Percentiles rank a stretch among this genome's conserved stretches.
phyloP scores from a whole-genome alignment of 1,140 invertebrate genomes.

The Trichomalopsis sarcophagae region DNA sequence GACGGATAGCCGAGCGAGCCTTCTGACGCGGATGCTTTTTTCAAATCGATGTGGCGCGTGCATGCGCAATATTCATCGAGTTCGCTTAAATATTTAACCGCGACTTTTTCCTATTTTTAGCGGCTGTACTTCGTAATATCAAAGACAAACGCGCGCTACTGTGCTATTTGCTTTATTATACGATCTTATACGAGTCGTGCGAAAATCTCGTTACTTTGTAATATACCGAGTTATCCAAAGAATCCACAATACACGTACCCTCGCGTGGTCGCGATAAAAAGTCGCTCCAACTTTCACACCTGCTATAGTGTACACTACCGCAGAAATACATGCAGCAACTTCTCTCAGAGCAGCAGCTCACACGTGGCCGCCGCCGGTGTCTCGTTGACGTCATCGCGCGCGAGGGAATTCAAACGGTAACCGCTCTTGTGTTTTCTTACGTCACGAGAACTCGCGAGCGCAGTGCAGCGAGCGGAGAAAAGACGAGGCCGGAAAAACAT shows the following conservation, averaged over 20 bases:
- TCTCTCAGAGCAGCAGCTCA: neutral
- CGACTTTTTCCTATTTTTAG: neutral
- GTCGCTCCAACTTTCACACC: too few relatives aligned
- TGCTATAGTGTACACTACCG: neutral
- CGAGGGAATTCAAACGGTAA: slow-evolving; percentile 39
- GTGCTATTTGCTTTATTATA: too few relatives aligned
- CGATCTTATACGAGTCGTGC: too few relatives aligned
- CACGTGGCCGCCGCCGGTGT: neutral
- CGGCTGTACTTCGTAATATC: too few relatives aligned
- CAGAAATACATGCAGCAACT: too few relatives aligned
- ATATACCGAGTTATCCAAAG: too few relatives aligned
- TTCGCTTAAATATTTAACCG: neutral
- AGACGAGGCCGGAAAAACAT: slow-evolving; percentile 42
- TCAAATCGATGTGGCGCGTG: too few relatives aligned
- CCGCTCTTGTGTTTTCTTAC: neutral
- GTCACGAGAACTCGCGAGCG: neutral
- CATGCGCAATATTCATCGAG: neutral
- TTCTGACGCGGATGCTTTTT: neutral
- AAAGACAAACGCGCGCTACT: too few relatives aligned
- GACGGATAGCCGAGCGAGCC: neutral
- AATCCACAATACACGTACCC: too few relatives aligned
- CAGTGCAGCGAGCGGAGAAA: neutral
- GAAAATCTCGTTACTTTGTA: too few relatives aligned
- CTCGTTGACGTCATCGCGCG: slow-evolving; percentile 37
- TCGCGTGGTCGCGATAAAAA: too few relatives aligned